These are phyloP conservation scores for Emydocephalus ijimae DNA, from an alignment of 2,113 vertebrate genomes.

Conservation along the genomic window DNA sequence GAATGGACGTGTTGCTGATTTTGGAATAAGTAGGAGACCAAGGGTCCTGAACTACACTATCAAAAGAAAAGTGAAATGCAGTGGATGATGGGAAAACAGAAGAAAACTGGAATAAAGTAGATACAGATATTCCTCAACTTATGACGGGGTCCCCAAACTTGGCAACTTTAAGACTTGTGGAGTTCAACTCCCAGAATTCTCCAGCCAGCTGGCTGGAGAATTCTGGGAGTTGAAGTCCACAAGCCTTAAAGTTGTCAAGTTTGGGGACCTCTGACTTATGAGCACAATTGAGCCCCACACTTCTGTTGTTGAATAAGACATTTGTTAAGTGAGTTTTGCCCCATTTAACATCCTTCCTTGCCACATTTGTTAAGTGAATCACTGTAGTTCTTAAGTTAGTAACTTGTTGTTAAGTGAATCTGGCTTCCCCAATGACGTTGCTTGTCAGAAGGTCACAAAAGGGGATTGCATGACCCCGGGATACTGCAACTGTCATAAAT, in stretches of 20 bases:
- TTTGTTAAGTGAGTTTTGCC: too few species aligned
- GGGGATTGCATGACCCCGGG: neutral
- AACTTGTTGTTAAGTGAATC: neutral
- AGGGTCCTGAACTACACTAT: neutral
- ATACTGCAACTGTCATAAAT: neutral
- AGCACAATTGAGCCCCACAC: too few species aligned
- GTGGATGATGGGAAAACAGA: neutral
- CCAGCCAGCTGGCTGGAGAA: too few species aligned
- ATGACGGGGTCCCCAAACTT: too few species aligned
- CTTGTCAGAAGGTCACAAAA: neutral
- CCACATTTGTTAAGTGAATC: neutral
- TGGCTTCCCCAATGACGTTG: neutral
- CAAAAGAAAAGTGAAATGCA: neutral
- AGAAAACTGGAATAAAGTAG: neutral
- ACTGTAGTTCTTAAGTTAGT: neutral
- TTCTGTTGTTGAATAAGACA: too few species aligned
- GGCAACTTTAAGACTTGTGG: too few species aligned
- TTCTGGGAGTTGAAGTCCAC: too few species aligned
- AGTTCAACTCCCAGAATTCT: too few species aligned
- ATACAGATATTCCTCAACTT: too few species aligned
- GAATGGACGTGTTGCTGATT: neutral
- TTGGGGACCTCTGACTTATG: too few species aligned
- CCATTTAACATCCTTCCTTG: too few species aligned
- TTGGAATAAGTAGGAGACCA: neutral
- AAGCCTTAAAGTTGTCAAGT: too few species aligned